Base-by-base conservation (phyloP, 2,888 invertebrate species). In the Drosophila affinis region DNA sequence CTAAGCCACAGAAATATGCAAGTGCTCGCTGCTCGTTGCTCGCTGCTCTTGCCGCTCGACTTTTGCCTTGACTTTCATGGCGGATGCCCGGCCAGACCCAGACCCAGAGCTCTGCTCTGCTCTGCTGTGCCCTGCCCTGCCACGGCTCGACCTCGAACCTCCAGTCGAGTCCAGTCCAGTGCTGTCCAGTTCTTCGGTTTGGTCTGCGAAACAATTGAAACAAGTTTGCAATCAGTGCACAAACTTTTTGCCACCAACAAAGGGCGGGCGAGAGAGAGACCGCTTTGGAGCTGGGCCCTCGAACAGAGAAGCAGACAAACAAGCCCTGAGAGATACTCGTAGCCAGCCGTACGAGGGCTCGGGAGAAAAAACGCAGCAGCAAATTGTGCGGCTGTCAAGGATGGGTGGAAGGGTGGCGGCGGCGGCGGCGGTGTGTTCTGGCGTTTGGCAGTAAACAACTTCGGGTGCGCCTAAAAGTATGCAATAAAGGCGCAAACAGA, bases 171-270 rank as follows among this genome's bases (percentile, higher is more conserved):
- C 39, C 49, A 24, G 49, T 58, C n/a, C 39, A 14, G 27, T 18
- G 32, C 63, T 69, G 49, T 58, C n/a, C 39, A 14, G 27, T 18
- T 57, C 63, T 69, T 69, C 67, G 72, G 63, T 67, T 72, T 58
- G 63, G 67, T 65, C 52, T 80, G 60, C 80, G 72, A 85, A 83
- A 83, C 83, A 86, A 84, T 84, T 84, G 83, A 83, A 84, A 86
- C 86, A 83, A 84, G 83, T 84, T 84, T 85, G 86, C 83, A 84
- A 84, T 86, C 83, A 84, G 86, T 83, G 83, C 81, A 65, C 67
- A 83, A 84, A 84, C 79, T 84, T 84, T 86, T 84, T 77, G 61
- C 76, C 65, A 62, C 72, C 52, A 59, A 52, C 65, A 47, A 56
- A 62, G 27, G 27, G 45, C 44, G 27, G 21, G n/a, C 27, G n/a